phyloP scores from a whole-genome alignment of 2,888 invertebrate genomes.

The Mythimna albipuncta region DNA sequence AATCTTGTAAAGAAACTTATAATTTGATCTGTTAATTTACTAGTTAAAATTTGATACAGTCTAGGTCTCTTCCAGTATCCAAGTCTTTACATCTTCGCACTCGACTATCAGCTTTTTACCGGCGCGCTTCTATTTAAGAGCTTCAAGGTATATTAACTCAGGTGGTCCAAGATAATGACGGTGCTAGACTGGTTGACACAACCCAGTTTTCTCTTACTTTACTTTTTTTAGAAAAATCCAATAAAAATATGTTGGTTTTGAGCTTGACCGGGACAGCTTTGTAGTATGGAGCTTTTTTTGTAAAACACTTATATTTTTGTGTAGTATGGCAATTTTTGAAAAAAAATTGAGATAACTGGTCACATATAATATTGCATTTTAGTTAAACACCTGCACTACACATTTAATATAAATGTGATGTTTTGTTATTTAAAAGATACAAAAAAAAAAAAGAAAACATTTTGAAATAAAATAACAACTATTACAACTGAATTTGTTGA shows the following conservation, averaged over 20 bases:
- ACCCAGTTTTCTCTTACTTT: slow-evolving; percentile 57
- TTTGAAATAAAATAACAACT: too few species aligned
- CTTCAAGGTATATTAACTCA: slow-evolving; percentile 51
- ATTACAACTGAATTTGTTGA: too few species aligned
- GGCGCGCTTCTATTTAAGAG: slow-evolving; percentile 51
- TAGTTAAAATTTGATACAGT: too few species aligned
- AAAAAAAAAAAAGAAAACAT: too few species aligned
- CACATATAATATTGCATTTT: too few species aligned
- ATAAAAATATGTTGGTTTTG: slow-evolving; percentile 14
- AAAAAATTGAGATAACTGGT: too few species aligned
- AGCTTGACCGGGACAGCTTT: background rate
- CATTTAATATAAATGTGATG: too few species aligned
- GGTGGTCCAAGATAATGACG: slow-evolving; percentile 53
- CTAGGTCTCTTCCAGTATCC: slow-evolving; percentile 3
- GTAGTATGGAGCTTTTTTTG: background rate
- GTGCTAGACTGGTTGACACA: slow-evolving; percentile 53
- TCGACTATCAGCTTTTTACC: slow-evolving; percentile 54
- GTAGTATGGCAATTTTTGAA: background rate
- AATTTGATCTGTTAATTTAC: too few species aligned
- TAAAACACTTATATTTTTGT: background rate
- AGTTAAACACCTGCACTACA: too few species aligned
- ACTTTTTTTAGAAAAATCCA: slow-evolving; percentile 36
- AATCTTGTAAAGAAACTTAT: too few species aligned
- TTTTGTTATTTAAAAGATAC: too few species aligned
- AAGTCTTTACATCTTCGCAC: slow-evolving; percentile 23